A percentile compares a stretch with the other conserved stretches of the same genome.
Conservation (phyloP, 1,140 invertebrate species). For the Xylocopa sonorina region DNA sequence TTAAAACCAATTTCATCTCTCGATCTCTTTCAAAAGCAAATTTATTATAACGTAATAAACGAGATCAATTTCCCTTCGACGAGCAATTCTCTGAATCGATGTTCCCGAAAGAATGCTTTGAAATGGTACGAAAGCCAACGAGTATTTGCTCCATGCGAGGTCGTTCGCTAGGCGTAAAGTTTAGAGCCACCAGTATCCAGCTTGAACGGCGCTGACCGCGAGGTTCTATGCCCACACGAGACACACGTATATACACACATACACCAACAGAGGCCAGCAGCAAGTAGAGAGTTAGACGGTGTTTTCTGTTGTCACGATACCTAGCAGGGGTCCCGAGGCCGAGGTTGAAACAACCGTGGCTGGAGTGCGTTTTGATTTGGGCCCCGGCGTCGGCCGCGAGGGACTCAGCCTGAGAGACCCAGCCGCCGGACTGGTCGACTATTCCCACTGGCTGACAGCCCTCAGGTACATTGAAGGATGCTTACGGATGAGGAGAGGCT, state of each 20-base stretch:
- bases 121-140: no score
- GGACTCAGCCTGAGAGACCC: conserved; percentile 82
- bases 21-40: no score
- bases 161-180: conserved; percentile 6
- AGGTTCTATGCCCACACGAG: neutral
- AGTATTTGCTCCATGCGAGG: conserved; percentile 19
- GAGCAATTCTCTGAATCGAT: no score
- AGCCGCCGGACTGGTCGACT: conserved; percentile 81
- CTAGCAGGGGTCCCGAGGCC: conserved; percentile 79
- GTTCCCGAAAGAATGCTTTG: no score
- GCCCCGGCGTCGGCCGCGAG: conserved; percentile 80
- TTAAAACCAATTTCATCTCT: no score
- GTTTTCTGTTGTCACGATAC: conserved; percentile 74
- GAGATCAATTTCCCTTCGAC: no score
- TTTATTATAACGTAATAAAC: no score
- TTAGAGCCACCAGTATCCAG: conserved; percentile 21
- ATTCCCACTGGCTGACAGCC: conserved; percentile 82
- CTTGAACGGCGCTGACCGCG: conserved; percentile 31
- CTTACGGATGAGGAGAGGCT: conserved; percentile 65
- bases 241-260: conserved; percentile 9
- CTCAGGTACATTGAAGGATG: conserved; percentile 79
- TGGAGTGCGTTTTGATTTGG: conserved; percentile 82
- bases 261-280: conserved; percentile 9
- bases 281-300: conserved; percentile 62
- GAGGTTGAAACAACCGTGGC: conserved; percentile 81